Percentiles rank a stretch among this genome's conserved stretches.
phyloP scores from a whole-genome alignment of 1,140 invertebrate species.

The Holotrichia oblita region DNA sequence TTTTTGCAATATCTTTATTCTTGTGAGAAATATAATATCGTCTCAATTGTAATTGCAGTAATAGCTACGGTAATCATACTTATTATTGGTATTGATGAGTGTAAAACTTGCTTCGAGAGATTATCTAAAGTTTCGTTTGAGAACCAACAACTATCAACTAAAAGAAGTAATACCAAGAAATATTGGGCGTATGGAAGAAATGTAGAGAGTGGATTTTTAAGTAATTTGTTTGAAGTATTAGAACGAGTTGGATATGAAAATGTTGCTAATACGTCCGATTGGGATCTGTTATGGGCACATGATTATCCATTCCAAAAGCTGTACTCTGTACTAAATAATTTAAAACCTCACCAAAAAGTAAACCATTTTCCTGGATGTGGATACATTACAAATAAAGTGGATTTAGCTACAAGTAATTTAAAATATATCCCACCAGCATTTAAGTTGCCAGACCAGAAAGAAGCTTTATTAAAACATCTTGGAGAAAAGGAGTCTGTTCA shows the following conservation, averaged over 20 bases:
- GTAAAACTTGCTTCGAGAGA: slow-evolving; percentile 35
- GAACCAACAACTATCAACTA: neutral
- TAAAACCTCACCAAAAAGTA: slow-evolving; percentile 81
- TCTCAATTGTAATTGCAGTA: slow-evolving; percentile 14
- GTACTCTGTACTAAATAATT: slow-evolving; percentile 67
- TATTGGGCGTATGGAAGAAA: slow-evolving; percentile 67
- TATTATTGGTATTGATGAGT: slow-evolving; percentile 36
- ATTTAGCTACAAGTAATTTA: slow-evolving; percentile 81
- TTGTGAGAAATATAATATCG: slow-evolving; percentile 32
- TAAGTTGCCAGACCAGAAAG: slow-evolving; percentile 81
- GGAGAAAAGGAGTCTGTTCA: slow-evolving; percentile 72
- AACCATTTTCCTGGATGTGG: slow-evolving; percentile 97
- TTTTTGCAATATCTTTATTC: neutral
- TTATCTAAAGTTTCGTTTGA: neutral
- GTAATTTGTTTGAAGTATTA: slow-evolving; percentile 81
- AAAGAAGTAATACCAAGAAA: slow-evolving; percentile 45
- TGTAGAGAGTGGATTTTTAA: slow-evolving; percentile 73
- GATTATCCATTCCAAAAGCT: slow-evolving; percentile 87
- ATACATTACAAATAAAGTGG: slow-evolving; percentile 94
- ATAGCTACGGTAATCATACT: slow-evolving; percentile 8
- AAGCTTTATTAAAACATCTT: slow-evolving; percentile 77
- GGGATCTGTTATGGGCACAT: slow-evolving; percentile 93
- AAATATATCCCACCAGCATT: slow-evolving; percentile 88
- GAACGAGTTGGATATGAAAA: slow-evolving; percentile 73
- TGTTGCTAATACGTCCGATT: slow-evolving; percentile 68